These are phyloP conservation scores for Ophion obscuratus DNA, from an alignment of 2,888 invertebrate species.

Conservation along the genomic window DNA sequence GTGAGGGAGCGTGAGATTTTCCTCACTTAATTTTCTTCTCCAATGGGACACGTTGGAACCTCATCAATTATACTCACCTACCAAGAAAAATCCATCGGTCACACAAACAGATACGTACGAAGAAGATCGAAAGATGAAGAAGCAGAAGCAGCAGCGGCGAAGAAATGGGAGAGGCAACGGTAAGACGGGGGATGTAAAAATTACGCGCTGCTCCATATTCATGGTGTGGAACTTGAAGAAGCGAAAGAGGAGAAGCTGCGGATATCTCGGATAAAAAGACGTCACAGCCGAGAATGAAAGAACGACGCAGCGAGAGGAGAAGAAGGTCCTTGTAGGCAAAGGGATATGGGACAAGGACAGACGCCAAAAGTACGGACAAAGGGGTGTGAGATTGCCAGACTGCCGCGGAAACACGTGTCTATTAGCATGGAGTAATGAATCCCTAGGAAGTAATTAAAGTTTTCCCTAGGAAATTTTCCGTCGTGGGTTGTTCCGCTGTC, in stretches of 20 bases:
- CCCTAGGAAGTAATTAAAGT: conserved; percentile 82
- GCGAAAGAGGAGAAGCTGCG: conserved; percentile 66
- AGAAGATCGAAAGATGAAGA: conserved; percentile 18
- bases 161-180: conserved; percentile 29
- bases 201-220: conserved; percentile 78
- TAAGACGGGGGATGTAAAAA: conserved; percentile 63
- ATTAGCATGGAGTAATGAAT: conserved; percentile 82
- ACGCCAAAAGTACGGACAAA: conserved; percentile 21
- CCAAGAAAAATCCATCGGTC: not conserved
- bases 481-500: conserved; percentile 56
- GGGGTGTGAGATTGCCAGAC: conserved; percentile 56
- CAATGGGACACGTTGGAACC: conserved; percentile 26
- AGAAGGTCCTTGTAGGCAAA: conserved; percentile 1
- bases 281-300: not conserved
- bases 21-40: not conserved
- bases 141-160: conserved; percentile 11
- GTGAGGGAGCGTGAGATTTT: not conserved
- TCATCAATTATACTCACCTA: conserved; percentile 22
- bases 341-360: conserved; percentile 4
- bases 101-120: conserved; percentile 11
- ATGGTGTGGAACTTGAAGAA: conserved; percentile 73
- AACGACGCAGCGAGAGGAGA: not conserved
- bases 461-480: conserved; percentile 77
- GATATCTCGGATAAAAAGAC: conserved; percentile 18
- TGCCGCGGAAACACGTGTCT: conserved; percentile 77